Base-by-base conservation (phyloP, 2,888 invertebrate species). In the Eucera pruinosa region DNA sequence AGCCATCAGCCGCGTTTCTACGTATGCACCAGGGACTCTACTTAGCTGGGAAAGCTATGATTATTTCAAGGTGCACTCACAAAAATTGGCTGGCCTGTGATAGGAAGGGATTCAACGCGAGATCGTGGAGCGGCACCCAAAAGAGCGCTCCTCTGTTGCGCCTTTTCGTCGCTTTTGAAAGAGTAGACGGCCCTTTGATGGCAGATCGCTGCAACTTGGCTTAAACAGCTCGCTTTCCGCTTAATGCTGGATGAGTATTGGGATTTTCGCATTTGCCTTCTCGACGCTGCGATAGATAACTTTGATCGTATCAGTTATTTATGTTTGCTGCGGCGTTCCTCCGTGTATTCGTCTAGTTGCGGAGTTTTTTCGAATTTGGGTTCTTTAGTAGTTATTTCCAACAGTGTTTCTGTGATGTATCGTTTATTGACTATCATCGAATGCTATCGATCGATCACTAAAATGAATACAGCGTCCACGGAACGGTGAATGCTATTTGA, bases 1-100 rank as follows among this genome's bases (percentile, higher is more conserved):
- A 45, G 15, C n/a, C 27, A 20, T 36, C 36, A 27, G 3, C 15
- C 18, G 52, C 45, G 65, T 71, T 41, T 62, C 41, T 20, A 25
- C n/a, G 47, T 69, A 41, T 25, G 52, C 39, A 66, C 47, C 68
- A 68, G 72, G 50, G 62, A 78, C 78, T 73, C 75, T 86, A 84
- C 84, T 87, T 86, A 84, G 74, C 75, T 61, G 65, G 54, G 78
- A 61, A 54, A 80, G 82, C 85, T 88, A 90, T 87, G 90, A 90
- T 89, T 91, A 90, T 91, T 90, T 90, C 85, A 89, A 86, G 87
- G 80, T 91, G 91, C 91, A 91, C 91, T 91, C 87, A 86, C 85
- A 85, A 89, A 90, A 90, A 91, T 91, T 91, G 90, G 86, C 84
- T 86, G 78, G 78, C 55, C 65, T 45, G 45, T 39, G 50, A n/a